A percentile compares a stretch with the other conserved stretches of the same genome.
These are phyloP conservation scores for Glaucopsyche alexis DNA, from an alignment of 2,888 invertebrate genomes.

Conservation along the genomic window DNA sequence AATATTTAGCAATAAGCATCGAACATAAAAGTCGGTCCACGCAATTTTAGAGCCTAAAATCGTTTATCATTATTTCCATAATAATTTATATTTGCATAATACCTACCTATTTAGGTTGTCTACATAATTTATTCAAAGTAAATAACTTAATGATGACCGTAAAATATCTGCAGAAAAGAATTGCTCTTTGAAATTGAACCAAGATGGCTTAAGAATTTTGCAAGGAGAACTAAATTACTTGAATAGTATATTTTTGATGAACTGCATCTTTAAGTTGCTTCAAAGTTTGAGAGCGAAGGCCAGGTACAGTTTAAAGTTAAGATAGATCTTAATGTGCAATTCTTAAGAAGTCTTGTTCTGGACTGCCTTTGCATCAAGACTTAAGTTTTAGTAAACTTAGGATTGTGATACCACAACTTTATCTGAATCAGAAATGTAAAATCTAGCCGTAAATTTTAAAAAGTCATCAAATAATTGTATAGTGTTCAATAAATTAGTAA, in stretches of 20 bases:
- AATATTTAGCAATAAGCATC: background rate
- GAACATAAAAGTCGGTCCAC: background rate
- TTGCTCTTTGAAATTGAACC: background rate
- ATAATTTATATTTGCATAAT: no score
- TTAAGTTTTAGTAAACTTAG: background rate
- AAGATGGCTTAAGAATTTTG: background rate
- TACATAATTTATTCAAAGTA: no score
- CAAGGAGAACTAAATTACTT: background rate
- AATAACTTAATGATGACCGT: background rate
- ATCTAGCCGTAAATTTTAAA: background rate
- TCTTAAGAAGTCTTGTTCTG: slow-evolving; percentile 5
- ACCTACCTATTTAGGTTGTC: no score
- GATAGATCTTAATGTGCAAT: background rate
- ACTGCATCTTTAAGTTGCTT: background rate
- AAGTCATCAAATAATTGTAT: background rate
- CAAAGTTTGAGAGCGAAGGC: background rate
- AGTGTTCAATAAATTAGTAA: no score
- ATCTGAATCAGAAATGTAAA: background rate
- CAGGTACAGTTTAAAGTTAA: background rate
- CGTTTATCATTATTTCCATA: background rate
- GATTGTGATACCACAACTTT: background rate
- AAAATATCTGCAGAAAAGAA: background rate
- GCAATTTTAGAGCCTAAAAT: background rate
- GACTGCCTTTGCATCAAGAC: background rate
- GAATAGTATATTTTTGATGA: background rate